Base-by-base conservation (phyloP, 2,888 invertebrate genomes). In the Sarcophaga caerulescens region DNA sequence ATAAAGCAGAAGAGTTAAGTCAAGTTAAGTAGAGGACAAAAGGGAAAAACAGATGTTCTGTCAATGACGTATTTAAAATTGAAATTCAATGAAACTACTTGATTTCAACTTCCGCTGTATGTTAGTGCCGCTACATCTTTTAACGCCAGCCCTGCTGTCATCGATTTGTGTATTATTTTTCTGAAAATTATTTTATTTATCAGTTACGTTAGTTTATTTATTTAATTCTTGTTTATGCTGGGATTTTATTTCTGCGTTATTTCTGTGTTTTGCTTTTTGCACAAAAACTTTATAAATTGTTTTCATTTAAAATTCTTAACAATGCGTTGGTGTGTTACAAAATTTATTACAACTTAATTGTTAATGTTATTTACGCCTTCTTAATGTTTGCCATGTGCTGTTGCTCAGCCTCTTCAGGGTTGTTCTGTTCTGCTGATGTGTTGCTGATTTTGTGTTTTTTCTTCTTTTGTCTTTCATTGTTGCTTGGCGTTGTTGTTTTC, bases 281-380 rank as follows among this genome's bases (percentile, higher is more conserved):
- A 65, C 81, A 81, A 47, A 65, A 77, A 81, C 69, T 82, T 70
- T 82, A 19, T 63, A 81, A 81, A 86, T 84, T 86, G 77, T 81
- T 86, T 86, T 84, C 84, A 81, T 86, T 86, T 78, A 74, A 85
- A 86, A 85, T 86, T 84, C 84, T 84, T 70, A 84, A 84, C 81
- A 86, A 86, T 87, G 87, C 88, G 84, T 87, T 87, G 88, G 88
- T 85, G 81, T 84, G 79, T 81, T 87, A 85, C 81, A 80, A 88
- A 86, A 88, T 88, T 87, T 88, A 88, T 88, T 87, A 87, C 88
- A 88, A 88, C 88, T 88, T 88, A 88, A 88, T 88, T 88, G 87
- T 87, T 87, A 88, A 87, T 87, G 87, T 87, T 87, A 86, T 78
- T 86, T 84, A 86, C 86, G 86, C 86, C 86, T 86, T 78, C 86